These are phyloP conservation scores for Oncorhynchus mykiss DNA, from an alignment of 2,113 vertebrate genomes.

Conservation along the genomic window DNA sequence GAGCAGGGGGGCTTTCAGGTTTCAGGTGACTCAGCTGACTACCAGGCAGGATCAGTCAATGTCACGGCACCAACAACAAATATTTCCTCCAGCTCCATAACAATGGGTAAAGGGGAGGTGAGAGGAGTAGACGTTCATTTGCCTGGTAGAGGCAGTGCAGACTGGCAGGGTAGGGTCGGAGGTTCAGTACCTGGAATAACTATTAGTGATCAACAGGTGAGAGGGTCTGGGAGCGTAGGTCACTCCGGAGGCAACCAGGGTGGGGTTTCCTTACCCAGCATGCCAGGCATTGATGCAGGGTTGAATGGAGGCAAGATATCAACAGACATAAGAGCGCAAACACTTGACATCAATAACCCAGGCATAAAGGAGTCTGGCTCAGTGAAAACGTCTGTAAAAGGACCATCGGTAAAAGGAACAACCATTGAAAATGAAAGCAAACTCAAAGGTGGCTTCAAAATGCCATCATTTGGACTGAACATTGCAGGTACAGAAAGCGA, in stretches of 20 bases:
- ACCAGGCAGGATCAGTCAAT: constrained; percentile 40
- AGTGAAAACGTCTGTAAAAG: constrained; percentile 43
- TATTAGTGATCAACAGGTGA: constrained; percentile 41
- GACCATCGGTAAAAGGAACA: not conserved
- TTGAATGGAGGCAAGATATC: constrained; percentile 30
- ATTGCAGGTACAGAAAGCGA: constrained; percentile 19
- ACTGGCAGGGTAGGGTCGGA: constrained; percentile 25
- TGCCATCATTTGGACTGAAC: constrained; percentile 21
- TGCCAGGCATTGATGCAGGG: constrained; percentile 29
- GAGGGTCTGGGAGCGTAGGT: constrained; percentile 30
- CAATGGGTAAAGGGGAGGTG: constrained; percentile 33
- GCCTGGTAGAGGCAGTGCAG: constrained; percentile 16
- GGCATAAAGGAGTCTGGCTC: constrained; percentile 9
- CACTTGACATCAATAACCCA: constrained; percentile 30
- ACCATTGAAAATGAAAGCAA: constrained; percentile 30
- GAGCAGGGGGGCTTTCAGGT: constrained; percentile 29
- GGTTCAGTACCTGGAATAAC: constrained; percentile 41
- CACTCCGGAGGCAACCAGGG: constrained; percentile 23
- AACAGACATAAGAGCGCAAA: constrained; percentile 37
- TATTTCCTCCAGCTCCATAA: constrained; percentile 32
- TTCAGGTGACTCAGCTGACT: constrained; percentile 31
- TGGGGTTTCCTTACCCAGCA: constrained; percentile 15
- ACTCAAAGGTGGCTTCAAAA: constrained; percentile 23
- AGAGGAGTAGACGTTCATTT: constrained; percentile 29
- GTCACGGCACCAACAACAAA: constrained; percentile 35